phyloP scores from a whole-genome alignment of 2,113 vertebrate species.

The Ellobius talpinus region DNA sequence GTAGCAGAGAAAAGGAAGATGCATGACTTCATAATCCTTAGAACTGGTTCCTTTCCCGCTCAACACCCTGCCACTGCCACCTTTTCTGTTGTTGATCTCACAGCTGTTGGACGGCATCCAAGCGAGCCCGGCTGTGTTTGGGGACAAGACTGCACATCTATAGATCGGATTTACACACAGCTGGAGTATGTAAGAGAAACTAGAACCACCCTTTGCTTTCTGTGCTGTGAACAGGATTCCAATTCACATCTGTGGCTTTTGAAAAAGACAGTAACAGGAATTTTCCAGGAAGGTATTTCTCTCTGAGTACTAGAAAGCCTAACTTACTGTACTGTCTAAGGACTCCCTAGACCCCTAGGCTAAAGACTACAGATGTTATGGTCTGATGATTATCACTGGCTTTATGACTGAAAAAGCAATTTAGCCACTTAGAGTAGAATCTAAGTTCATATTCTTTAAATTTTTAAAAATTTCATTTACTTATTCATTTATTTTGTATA shows the following conservation, averaged over 20 bases:
- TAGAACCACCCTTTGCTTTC: constrained; percentile 31
- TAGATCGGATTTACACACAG: constrained; percentile 44
- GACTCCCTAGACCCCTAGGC: neutral
- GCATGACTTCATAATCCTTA: neutral
- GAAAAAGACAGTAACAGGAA: neutral
- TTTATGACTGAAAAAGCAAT: neutral
- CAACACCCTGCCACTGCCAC: neutral
- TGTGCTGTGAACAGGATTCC: neutral
- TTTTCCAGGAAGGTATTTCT: neutral
- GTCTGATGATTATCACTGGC: neutral
- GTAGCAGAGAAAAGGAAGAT: neutral
- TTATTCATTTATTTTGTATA: neutral
- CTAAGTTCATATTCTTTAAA: constrained; percentile 28
- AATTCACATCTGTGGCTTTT: neutral
- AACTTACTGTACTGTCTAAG: neutral
- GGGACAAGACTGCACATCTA: neutral
- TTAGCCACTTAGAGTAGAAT: neutral
- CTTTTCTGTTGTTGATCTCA: neutral
- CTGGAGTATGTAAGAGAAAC: constrained; percentile 5
- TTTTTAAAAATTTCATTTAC: neutral
- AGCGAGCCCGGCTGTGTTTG: neutral
- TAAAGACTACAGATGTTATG: neutral
- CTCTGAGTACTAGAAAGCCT: neutral
- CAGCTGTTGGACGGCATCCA: neutral
- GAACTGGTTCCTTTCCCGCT: neutral